Percentiles rank a stretch among this genome's conserved stretches.
Evolutionary conservation across 2,797 vertebrate species (phyloP).

Genomic region (Pelochelys cantorii): DNA sequence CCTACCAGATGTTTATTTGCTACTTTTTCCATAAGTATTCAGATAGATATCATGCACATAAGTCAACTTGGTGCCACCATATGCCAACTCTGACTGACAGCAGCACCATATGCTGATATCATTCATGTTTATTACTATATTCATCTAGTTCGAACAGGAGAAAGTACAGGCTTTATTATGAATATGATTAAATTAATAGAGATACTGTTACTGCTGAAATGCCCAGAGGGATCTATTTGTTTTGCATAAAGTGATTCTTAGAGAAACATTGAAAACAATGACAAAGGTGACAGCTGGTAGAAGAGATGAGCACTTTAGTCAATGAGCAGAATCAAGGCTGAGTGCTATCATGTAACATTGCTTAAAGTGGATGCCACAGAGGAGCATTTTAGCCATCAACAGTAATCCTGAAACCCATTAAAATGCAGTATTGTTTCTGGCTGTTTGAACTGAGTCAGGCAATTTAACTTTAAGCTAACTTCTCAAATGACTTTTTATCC

Average conservation of each 20-base stretch:
- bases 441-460: constrained; percentile 71
- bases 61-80: background rate
- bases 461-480: constrained; percentile 71
- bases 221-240: constrained; percentile 35
- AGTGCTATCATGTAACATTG: constrained; percentile 51
- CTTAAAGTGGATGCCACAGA: constrained; percentile 59
- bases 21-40: background rate
- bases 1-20: background rate
- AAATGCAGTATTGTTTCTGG: constrained; percentile 74
- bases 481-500: constrained; percentile 74
- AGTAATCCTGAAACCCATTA: constrained; percentile 64
- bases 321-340: constrained; percentile 31
- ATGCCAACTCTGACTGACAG: background rate
- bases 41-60: constrained; percentile 28
- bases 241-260: constrained; percentile 32
- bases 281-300: constrained; percentile 64
- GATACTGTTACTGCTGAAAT: constrained; percentile 27
- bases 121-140: constrained; percentile 11
- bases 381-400: constrained; percentile 62
- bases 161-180: constrained; percentile 25
- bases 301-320: constrained; percentile 33
- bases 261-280: constrained; percentile 23
- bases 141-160: constrained; percentile 1
- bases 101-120: background rate
- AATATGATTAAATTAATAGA: constrained; percentile 30